Evolutionary conservation across 2,797 vertebrate genomes (phyloP), one percentile per base, ranked within the genome.

Genomic region (Mus spretus): DNA sequence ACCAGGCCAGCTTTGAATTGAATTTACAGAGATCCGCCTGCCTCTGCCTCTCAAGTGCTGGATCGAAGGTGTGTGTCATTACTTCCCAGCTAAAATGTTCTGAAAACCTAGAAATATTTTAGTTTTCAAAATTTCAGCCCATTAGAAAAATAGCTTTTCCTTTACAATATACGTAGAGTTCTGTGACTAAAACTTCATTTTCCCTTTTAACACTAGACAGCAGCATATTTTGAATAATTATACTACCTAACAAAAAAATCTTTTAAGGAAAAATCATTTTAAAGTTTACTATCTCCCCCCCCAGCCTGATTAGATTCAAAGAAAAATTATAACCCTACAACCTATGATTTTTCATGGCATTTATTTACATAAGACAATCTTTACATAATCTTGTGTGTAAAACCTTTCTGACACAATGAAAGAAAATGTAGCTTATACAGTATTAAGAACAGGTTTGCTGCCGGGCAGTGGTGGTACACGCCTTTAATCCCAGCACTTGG

Each of bases 41-140:
- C 67, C 67, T 70, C 7, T 70, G 15, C 34, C 34, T n/a, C 34
- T 67, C 67, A 70, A n/a, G 34, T 70, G 67, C 67, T 70, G 34
- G 7, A 70, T 70, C 34, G n/a, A n/a, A 70, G 34, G 67, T 70
- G 34, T n/a, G 11, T 24, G n/a, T 6, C 34, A 57, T 20, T 34
- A 81, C 53, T 14, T 13, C 53, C 20, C n/a, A 55, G 53, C 31
- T 57, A 37, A 81, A 77, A 55, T 57, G 0, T 72, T 95, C 53
- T 84, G 90, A 77, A 92, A 91, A 89, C 28, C 20, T 84, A 28
- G 84, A 90, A 95, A 91, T 85, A 96, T 65, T 91, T 96, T 9
- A 93, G 24, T 34, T 34, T 94, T 83, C 65, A 90, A 93, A 89
- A 53, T 77, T 91, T 90, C 19, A 93, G 14, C 1, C 59, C 28